Evolutionary conservation across 2,888 invertebrate species (phyloP), one percentile per base, ranked within the genome.

Genomic region (Parnassius apollo): DNA sequence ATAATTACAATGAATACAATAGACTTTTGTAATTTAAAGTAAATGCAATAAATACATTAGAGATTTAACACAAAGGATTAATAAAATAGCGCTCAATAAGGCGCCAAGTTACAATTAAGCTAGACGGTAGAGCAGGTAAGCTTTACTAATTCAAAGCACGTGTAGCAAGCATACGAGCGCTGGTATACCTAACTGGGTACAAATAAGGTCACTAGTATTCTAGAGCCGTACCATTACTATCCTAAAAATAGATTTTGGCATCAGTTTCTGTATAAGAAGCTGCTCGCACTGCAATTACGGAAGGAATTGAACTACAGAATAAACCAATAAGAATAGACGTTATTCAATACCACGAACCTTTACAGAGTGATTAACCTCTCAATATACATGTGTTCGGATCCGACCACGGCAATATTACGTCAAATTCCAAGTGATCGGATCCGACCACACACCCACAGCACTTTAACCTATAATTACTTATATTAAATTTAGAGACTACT

Each of bases 151-250:
- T 86, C 88, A 68, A 66, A 77, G 75, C 89, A 88, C 89, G 88
- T 80, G 72, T 69, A 58, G 76, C 57, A 67, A 72, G 75, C 73
- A 75, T 81, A 78, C 80, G 78, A 71, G 75, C 76, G 78, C 77
- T 78, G 80, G 83, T 82, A 83, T 85, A 85, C 76, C 80, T 80
- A 74, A 75, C 80, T 76, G 76, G 74, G 77, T 73, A 79, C 81
- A 88, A 90, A 89, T 88, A 88, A 81, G 89, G 86, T 83, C 89
- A 88, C 90, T 91, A 89, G 88, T 86, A 91, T 91, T 90, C 90
- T 74, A 76, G 68, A 72, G 81, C 78, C 88, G 89, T 88, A 81
- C 76, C 75, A 81, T 81, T 81, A 82, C 77, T 64, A 81, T 78
- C 82, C 80, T 79, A 85, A 53, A 60, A 64, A 64, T 64, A 57